phyloP scores from a whole-genome alignment of 1,140 invertebrate genomes.

The Caenorhabditis briggsae region DNA sequence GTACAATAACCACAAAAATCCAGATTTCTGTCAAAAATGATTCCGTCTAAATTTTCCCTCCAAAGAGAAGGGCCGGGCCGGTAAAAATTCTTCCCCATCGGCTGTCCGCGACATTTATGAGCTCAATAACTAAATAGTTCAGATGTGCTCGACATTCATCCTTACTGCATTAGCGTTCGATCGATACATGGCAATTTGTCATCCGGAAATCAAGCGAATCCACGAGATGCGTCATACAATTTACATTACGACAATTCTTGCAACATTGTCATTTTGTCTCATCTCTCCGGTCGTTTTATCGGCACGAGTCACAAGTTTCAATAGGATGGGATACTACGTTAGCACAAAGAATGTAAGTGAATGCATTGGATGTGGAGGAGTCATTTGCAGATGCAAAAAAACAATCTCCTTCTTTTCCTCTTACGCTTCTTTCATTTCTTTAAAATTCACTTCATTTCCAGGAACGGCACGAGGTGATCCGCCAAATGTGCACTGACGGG shows the following conservation, averaged over 20 bases:
- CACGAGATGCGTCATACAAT: slow-evolving; percentile 61
- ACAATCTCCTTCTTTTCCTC: not conserved
- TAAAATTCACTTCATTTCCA: not conserved
- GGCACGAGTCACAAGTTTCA: slow-evolving; percentile 47
- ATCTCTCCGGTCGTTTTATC: slow-evolving; percentile 60
- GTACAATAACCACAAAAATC: too few relatives aligned
- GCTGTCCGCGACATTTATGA: not conserved
- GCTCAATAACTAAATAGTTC: not conserved
- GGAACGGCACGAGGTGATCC: slow-evolving; percentile 35
- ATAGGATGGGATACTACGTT: slow-evolving; percentile 14
- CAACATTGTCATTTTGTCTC: slow-evolving; percentile 54
- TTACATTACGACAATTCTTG: slow-evolving; percentile 53
- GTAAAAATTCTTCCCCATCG: too few relatives aligned
- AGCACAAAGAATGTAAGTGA: slow-evolving; percentile 44
- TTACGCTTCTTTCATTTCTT: not conserved
- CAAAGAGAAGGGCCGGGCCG: too few relatives aligned
- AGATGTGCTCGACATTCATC: slow-evolving; percentile 64
- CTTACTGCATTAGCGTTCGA: slow-evolving; percentile 61
- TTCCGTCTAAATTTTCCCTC: too few relatives aligned
- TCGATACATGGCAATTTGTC: slow-evolving; percentile 64
- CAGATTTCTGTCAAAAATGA: too few relatives aligned
- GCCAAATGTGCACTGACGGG: slow-evolving; percentile 55
- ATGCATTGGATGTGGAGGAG: not conserved
- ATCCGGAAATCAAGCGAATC: slow-evolving; percentile 60
- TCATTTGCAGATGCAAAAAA: slow-evolving; percentile 14